Conservation (phyloP, 2,113 vertebrate species). For the Dromas ardeola region DNA sequence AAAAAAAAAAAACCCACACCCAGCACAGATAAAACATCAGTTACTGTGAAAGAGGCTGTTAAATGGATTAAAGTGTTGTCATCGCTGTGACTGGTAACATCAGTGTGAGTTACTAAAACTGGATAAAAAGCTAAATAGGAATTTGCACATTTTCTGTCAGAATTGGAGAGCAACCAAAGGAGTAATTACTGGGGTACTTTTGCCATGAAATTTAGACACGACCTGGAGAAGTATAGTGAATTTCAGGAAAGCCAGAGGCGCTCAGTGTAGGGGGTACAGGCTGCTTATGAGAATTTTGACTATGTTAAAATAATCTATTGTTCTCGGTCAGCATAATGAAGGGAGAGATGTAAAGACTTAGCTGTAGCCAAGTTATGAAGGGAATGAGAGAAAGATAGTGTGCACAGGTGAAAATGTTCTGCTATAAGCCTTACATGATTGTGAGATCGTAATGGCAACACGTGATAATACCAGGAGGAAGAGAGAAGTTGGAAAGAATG, state of each 20-base stretch:
- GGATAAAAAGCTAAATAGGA: background rate
- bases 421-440: background rate
- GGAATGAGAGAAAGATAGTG: background rate
- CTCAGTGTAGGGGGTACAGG: background rate
- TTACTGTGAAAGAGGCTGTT: background rate
- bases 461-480: background rate
- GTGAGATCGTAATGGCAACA: background rate
- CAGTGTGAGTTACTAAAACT: background rate
- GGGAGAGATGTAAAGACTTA: background rate
- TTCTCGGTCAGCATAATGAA: background rate
- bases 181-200: background rate
- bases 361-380: background rate
- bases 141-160: background rate
- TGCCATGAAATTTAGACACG: background rate
- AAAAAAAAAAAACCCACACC: background rate
- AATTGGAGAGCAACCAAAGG: background rate
- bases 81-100: background rate
- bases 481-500: background rate
- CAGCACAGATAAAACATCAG: background rate
- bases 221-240: background rate
- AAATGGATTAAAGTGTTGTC: background rate
- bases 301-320: background rate
- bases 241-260: background rate
- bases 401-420: background rate
- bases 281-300: background rate